A percentile compares a stretch with the other conserved stretches of the same genome.
Evolutionary conservation across 2,797 vertebrate genomes (phyloP).

Genomic region (Babyrousa celebensis): DNA sequence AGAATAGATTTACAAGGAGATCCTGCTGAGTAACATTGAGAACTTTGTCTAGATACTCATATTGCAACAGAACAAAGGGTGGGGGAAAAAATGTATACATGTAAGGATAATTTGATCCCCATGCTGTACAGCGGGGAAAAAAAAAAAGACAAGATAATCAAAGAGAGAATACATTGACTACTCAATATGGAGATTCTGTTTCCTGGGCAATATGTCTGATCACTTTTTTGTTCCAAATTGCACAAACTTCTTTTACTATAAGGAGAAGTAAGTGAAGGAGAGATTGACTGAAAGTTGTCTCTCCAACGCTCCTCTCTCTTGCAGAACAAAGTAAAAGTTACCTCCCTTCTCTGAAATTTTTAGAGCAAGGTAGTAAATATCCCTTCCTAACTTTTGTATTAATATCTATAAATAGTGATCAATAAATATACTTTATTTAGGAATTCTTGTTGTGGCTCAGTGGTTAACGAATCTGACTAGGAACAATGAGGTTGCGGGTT

Average conservation of each 20-base stretch:
- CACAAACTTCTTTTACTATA: not conserved
- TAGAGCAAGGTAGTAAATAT: not conserved
- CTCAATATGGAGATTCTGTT: not conserved
- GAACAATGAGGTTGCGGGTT: too few species aligned
- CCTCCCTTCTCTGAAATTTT: not conserved
- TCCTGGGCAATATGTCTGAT: not conserved
- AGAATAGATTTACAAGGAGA: too few species aligned
- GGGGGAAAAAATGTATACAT: too few species aligned
- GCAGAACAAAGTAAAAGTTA: not conserved
- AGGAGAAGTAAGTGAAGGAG: not conserved
- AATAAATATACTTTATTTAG: not conserved
- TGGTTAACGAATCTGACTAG: too few species aligned
- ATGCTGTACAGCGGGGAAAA: too few species aligned
- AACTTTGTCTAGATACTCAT: too few species aligned
- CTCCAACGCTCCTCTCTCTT: not conserved
- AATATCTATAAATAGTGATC: not conserved
- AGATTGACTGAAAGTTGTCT: not conserved
- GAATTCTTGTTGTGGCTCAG: too few species aligned
- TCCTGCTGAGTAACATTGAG: too few species aligned
- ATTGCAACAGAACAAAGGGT: too few species aligned
- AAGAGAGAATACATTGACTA: not conserved
- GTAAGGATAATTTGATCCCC: too few species aligned
- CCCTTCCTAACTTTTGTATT: not conserved
- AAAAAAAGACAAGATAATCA: not conserved
- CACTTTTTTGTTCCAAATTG: not conserved